phyloP scores from a whole-genome alignment of 2,113 vertebrate species.

The Sceloporus tristichus region DNA sequence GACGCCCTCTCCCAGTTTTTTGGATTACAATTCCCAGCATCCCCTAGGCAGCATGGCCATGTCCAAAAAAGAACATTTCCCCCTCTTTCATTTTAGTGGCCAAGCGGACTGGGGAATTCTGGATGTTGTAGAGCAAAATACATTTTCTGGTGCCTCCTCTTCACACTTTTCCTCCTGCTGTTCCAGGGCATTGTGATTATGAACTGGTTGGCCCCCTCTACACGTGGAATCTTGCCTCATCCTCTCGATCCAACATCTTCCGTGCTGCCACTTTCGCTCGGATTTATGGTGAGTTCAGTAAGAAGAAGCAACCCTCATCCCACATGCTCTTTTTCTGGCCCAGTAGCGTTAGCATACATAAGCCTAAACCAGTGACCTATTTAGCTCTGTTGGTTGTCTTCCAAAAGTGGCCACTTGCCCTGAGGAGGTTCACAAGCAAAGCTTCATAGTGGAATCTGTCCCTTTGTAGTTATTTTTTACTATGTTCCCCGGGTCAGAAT shows the following conservation, averaged over 20 bases:
- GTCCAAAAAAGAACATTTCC: too few relatives aligned
- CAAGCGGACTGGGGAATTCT: too few relatives aligned
- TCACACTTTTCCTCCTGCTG: not conserved
- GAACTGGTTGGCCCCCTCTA: slow-evolving; percentile 91
- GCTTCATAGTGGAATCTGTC: not conserved
- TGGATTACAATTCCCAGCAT: too few relatives aligned
- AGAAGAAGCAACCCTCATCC: not conserved
- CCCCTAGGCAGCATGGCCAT: too few relatives aligned
- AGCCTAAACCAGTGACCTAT: not conserved
- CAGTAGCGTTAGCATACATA: not conserved
- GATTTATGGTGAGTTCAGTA: slow-evolving; percentile 88
- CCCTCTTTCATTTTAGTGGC: too few relatives aligned
- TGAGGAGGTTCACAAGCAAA: not conserved
- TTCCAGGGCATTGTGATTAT: slow-evolving; percentile 89
- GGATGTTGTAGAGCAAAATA: too few relatives aligned
- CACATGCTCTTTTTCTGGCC: not conserved
- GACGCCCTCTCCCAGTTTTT: too few relatives aligned
- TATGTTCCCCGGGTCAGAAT: not conserved
- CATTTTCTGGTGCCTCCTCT: not conserved
- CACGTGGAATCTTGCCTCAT: slow-evolving; percentile 90
- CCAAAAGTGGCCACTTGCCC: not conserved
- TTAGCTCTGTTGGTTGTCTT: not conserved
- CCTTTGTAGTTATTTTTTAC: not conserved
- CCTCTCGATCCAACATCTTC: slow-evolving; percentile 92
- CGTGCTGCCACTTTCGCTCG: slow-evolving; percentile 91